Base-by-base conservation (phyloP, 2,888 invertebrate genomes). In the Sclerodermus sp. region DNA sequence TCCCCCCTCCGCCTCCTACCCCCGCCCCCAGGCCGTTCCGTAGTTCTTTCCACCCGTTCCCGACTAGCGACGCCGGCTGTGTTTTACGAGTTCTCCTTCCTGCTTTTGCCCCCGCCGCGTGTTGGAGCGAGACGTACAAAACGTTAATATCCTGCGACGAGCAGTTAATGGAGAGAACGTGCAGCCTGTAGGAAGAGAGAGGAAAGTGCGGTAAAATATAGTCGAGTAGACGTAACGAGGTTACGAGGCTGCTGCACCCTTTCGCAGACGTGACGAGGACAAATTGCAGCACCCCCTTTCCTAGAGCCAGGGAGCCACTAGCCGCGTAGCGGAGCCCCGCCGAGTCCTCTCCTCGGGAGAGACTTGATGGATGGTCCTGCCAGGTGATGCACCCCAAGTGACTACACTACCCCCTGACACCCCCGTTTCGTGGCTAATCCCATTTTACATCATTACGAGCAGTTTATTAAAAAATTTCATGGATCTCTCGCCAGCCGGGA, bases 341-440 rank as follows among this genome's bases (percentile, higher is more conserved):
- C n/a, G 12, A 34, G n/a, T 12, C 34, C 13, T 34, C 12, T 34
- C 58, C 64, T 64, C 63, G 64, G 58, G 15, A 8, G 13, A 40
- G 32, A 34, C 47, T 53, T 70, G 74, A 73, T 73, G 60, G 70
- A 73, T 73, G 65, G 47, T 68, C 58, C 56, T 50, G 56, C 73
- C 73, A 73, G 73, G 73, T 73, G 73, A 73, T 73, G 67, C 67
- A 57, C 53, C 59, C 62, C 23, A 23, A 23, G n/a, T n/a, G n/a
- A n/a, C n/a, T n/a, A n/a, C n/a, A n/a, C n/a, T n/a, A n/a, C n/a
- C n/a, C 8, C 3, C 8, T 8, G 8, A 23, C 23, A 8, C 23
- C 23, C 23, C 23, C 23, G 23, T 23, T 23, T 23, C 23, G 8
- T 8, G 23, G 23, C 23, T 23, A 23, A 23, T 23, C 23, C 3